Evolutionary conservation across 2,888 invertebrate species (phyloP).

Genomic region (Drosophila paramelanica): DNA sequence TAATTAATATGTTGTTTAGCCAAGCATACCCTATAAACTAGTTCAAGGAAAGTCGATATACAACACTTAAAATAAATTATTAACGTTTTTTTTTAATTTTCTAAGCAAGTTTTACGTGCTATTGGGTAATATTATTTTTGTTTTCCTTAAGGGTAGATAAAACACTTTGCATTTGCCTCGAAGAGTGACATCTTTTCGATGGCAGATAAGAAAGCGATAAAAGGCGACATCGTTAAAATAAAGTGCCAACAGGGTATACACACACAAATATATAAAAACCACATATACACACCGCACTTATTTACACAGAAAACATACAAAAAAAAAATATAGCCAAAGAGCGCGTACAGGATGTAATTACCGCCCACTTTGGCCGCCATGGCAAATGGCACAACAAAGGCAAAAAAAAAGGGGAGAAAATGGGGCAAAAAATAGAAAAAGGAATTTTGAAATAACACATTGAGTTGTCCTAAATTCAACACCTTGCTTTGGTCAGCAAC

Average conservation of each 20-base stretch:
- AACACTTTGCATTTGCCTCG: background rate
- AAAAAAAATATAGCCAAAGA: constrained; percentile 24
- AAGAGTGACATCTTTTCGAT: background rate
- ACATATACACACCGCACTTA: constrained; percentile 31
- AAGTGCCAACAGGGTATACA: background rate
- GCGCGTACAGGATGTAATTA: constrained; percentile 73
- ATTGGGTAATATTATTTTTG: no score
- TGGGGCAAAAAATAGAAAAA: constrained; percentile 5
- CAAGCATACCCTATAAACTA: background rate
- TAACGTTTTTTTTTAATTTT: no score
- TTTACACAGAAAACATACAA: constrained; percentile 51
- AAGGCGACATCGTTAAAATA: constrained; percentile 8
- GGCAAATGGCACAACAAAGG: constrained; percentile 51
- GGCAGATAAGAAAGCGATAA: background rate
- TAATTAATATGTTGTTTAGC: constrained; percentile 55
- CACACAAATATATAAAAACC: background rate
- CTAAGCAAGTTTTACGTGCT: no score
- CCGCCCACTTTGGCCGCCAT: constrained; percentile 28
- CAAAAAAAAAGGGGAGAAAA: constrained; percentile 5
- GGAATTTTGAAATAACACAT: constrained; percentile 45
- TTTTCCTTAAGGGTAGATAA: background rate
- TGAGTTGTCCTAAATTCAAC: constrained; percentile 77
- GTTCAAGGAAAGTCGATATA: no score
- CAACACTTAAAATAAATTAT: no score
- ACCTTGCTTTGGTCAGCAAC: constrained; percentile 63